Base-by-base conservation (phyloP, 2,113 vertebrate genomes). In the Gnathonemus echidnorhynchus region DNA sequence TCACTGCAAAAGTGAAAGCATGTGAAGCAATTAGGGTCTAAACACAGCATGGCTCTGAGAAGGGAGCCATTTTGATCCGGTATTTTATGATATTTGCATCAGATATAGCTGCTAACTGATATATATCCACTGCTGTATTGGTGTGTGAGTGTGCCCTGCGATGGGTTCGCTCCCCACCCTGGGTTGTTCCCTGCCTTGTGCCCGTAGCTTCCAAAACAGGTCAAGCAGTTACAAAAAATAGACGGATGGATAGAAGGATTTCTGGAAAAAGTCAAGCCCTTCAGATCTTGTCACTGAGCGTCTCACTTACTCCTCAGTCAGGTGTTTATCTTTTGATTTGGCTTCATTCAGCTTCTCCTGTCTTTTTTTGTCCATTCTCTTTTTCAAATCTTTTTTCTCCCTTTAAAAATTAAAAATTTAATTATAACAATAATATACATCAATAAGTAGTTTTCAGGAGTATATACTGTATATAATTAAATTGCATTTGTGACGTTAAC, bases 371-470 rank as follows among this genome's bases (percentile, higher is more conserved):
- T 99, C 98, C 98, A 99, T 99, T 95, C 97, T 98, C 93, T 97
- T 98, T 93, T 99, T 99, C 92, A 99, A 89, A 90, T 99, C 98
- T 89, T 99, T 99, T 93, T 99, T 99, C 94, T 99, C 98, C 93
- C 98, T 99, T 11, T 21, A 91, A 92, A 93, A 87, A 56, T 53
- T 0, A 53, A 91, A 89, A 88, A 88, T 15, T 90, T 35, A 42
- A 86, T 91, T 13, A 49, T 39, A 17, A 15, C 31, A 21, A 53
- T 58, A 5, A 27, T 74, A 11, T 10, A 9, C 42, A 27, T 11
- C 1, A 50, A 24, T 45, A 42, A 53, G 27, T 39, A 11, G 35
- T n/a, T 39, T 87, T 4, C 50, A 11, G 56, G 3, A n/a, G 11
- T 6, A n/a, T 70, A 49, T 24, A 13, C 15, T 87, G 8, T 52